Evolutionary conservation across 2,113 vertebrate genomes (phyloP).

Genomic region (Nettapus auritus): DNA sequence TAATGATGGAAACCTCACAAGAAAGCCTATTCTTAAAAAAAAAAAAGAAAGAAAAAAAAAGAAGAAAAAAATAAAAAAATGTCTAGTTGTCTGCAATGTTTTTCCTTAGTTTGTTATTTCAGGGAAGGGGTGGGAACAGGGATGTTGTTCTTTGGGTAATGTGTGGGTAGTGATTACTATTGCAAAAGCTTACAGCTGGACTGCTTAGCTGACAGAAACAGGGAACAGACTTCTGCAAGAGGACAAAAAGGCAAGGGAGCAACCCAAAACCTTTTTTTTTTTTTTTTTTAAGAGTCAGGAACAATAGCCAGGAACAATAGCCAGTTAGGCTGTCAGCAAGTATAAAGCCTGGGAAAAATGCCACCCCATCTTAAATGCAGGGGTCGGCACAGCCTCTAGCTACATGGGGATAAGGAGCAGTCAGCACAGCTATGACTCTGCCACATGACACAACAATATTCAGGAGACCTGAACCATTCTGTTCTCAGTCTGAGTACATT

Average conservation of each 20-base stretch:
- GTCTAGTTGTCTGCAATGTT: slow-evolving; percentile 39
- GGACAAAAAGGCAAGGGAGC: neutral
- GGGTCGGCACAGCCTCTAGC: neutral
- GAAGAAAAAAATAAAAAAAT: neutral
- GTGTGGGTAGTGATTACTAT: slow-evolving; percentile 45
- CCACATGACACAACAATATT: neutral
- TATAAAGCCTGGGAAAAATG: slow-evolving; percentile 18
- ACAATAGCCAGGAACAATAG: neutral
- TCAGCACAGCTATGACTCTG: neutral
- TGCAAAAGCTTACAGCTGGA: slow-evolving; percentile 59
- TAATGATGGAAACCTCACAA: slow-evolving; percentile 58
- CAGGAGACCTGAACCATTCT: neutral
- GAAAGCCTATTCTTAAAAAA: slow-evolving; percentile 49
- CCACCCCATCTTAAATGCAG: neutral
- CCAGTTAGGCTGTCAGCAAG: neutral
- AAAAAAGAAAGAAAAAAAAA: neutral
- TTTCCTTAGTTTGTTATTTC: slow-evolving; percentile 67
- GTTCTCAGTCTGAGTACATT: neutral
- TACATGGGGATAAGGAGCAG: neutral
- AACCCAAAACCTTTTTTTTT: neutral
- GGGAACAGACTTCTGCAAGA: neutral
- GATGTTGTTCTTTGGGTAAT: slow-evolving; percentile 54
- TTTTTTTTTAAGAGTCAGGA: neutral
- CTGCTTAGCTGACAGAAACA: slow-evolving; percentile 48
- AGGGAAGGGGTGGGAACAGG: slow-evolving; percentile 49